Conservation (phyloP, 2,113 vertebrate genomes). For the Synodontis membranacea region DNA sequence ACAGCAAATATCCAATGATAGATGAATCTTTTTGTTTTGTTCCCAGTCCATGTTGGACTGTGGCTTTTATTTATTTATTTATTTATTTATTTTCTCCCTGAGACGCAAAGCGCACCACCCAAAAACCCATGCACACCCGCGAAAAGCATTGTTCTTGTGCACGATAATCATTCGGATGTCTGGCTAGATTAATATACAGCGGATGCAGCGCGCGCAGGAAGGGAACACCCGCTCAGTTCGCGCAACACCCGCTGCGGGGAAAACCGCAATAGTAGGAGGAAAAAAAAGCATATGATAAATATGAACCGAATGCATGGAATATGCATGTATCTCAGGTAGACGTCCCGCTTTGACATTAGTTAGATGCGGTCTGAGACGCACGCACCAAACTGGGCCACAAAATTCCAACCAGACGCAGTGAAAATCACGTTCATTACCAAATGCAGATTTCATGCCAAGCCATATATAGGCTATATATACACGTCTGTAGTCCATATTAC, state of each 20-base stretch:
- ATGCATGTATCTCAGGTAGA: too few species aligned
- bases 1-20: background rate
- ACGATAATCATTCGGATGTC: background rate
- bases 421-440: background rate
- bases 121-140: background rate
- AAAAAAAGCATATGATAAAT: background rate
- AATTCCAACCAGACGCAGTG: background rate
- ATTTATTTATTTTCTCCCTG: background rate
- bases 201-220: background rate
- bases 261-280: background rate
- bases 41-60: background rate
- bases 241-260: background rate
- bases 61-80: too few species aligned
- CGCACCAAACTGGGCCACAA: background rate
- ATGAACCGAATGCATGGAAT: too few species aligned
- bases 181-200: background rate
- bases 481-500: background rate
- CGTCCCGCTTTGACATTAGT: background rate
- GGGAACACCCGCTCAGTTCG: slow-evolving; percentile 4
- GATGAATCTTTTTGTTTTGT: background rate
- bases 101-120: slow-evolving; percentile 10
- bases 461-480: background rate
- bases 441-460: background rate
- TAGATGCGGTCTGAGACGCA: background rate
- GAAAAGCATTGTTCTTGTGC: slow-evolving; percentile 17